Evolutionary conservation across 2,888 invertebrate species (phyloP), one percentile per base, ranked within the genome.

Genomic region (Eristalinus aeneus): DNA sequence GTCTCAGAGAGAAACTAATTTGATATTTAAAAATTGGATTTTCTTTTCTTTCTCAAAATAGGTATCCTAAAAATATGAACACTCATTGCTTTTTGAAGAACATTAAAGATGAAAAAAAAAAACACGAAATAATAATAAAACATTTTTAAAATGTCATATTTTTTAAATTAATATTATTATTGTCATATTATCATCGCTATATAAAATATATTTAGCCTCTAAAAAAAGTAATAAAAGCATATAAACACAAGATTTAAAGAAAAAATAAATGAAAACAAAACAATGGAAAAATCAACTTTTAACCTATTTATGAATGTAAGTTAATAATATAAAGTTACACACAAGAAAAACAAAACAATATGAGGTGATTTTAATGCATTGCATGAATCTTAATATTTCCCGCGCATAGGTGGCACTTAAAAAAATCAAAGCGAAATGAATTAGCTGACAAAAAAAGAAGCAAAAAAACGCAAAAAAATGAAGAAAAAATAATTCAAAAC

Each of bases 271-370:
- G 69, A 64, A 68, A 54, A 63, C 53, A 36, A 68, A 71, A 72
- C 58, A 71, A 60, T 68, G 20, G 12, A 79, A 5, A 83, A 79
- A 83, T 80, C 65, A 87, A 76, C 81, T 83, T 88, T 87, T 76
- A 83, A 81, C 79, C 76, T 88, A 85, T 85, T 81, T 73, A 85
- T 88, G 80, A 79, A 85, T 83, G 72, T 75, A 83, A 80, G 82
- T 82, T 68, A 84, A 81, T 63, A 46, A 72, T 39, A 76, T 58
- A 69, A 63, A 69, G 32, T 54, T 36, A 63, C 20, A 78, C 65
- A 73, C 22, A 22, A 32, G 72, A 68, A 72, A 53, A 76, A 80
- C 46, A 68, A 64, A 27, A 58, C 72, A 72, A 77, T 82, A 67
- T 53, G 71, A 86, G 82, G 74, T 81, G 86, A 86, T 82, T 81